Evolutionary conservation across 2,113 vertebrate genomes (phyloP).

Genomic region (Nanger granti): DNA sequence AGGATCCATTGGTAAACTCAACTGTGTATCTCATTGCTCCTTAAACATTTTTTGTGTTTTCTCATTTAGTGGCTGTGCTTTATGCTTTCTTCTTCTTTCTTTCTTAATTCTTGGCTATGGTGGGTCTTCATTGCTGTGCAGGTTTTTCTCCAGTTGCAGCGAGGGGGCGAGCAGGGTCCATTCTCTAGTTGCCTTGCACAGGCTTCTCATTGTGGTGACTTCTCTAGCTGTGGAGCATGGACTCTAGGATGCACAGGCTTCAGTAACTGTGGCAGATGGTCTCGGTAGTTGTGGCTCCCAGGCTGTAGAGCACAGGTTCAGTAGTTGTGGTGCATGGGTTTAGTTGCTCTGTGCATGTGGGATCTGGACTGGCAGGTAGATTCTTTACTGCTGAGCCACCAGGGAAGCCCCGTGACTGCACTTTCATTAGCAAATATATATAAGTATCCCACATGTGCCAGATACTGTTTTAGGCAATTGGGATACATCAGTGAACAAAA

Average conservation of each 20-base stretch:
- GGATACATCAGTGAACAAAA: not conserved
- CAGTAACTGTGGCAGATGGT: not conserved
- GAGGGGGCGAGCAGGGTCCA: not conserved
- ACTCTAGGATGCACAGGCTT: not conserved
- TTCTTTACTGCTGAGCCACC: not conserved
- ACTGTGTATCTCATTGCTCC: not conserved
- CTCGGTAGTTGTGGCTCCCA: not conserved
- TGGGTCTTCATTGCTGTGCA: rapidly evolving
- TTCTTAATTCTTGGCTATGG: not conserved
- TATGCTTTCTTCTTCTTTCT: not conserved
- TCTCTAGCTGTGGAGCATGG: not conserved
- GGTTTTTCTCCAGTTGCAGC: not conserved
- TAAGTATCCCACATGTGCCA: not conserved
- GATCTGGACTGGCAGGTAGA: not conserved
- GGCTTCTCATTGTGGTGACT: not conserved
- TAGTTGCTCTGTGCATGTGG: not conserved
- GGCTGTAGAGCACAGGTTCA: not conserved
- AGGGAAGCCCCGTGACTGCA: not conserved
- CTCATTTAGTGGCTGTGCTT: not conserved
- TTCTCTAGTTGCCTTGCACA: not conserved
- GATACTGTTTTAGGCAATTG: not conserved
- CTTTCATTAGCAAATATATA: not conserved
- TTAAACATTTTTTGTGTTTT: not conserved
- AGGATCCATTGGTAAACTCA: not conserved
- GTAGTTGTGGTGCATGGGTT: not conserved